Conservation (phyloP, 2,888 invertebrate genomes). For the Salticus scenicus region DNA sequence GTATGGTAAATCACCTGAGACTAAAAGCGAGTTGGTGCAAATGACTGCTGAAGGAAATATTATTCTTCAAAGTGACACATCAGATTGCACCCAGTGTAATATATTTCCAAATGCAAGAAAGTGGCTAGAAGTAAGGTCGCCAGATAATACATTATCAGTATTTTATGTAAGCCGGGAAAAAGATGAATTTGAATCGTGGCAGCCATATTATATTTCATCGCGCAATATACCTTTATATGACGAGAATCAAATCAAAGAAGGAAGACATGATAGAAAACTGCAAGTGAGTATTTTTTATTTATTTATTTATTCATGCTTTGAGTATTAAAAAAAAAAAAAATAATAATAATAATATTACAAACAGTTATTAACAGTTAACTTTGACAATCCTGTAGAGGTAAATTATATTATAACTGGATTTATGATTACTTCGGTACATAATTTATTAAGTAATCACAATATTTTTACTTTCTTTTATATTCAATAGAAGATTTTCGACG, state of each 20-base stretch:
- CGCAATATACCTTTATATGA: constrained; percentile 71
- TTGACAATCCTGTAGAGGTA: too few species aligned
- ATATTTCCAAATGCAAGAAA: constrained; percentile 50
- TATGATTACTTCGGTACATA: too few species aligned
- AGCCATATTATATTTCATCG: constrained; percentile 72
- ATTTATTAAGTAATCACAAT: too few species aligned
- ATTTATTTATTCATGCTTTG: too few species aligned
- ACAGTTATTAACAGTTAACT: too few species aligned
- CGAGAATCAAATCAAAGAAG: constrained; percentile 72
- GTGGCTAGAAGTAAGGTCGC: constrained; percentile 47
- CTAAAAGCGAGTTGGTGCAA: constrained; percentile 50
- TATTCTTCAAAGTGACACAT: constrained; percentile 28
- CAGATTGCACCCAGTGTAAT: constrained; percentile 46
- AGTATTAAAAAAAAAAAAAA: too few species aligned
- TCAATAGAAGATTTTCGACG: too few species aligned
- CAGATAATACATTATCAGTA: constrained; percentile 37
- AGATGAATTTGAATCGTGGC: constrained; percentile 70
- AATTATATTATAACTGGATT: too few species aligned
- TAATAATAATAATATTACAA: too few species aligned
- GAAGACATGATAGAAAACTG: constrained; percentile 71
- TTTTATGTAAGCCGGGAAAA: constrained; percentile 50
- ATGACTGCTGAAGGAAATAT: constrained; percentile 47
- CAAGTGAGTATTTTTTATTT: constrained; percentile 68
- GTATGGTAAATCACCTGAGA: constrained; percentile 44
- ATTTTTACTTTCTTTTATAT: too few species aligned